Evolutionary conservation across 2,888 invertebrate genomes (phyloP).

Genomic region (Hydropsyche betteni): DNA sequence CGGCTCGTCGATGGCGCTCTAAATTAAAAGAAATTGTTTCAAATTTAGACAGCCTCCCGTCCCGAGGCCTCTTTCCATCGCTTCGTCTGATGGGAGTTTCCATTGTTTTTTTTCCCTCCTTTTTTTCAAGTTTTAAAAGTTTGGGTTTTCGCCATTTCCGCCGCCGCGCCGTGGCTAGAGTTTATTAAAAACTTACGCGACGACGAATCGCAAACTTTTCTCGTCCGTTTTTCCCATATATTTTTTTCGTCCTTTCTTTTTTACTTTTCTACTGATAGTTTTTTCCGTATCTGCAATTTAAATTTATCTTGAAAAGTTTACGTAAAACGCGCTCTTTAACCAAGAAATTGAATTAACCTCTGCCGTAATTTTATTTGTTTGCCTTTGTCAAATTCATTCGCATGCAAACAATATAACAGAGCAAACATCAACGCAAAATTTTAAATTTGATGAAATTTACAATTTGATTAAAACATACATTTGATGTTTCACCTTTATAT

Average conservation of each 20-base stretch:
- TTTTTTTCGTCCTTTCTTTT: conserved; percentile 17
- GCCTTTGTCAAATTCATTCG: too few species aligned
- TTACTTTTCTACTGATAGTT: conserved; percentile 18
- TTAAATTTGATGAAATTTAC: too few species aligned
- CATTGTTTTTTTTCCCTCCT: not conserved
- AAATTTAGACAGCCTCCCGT: not conserved
- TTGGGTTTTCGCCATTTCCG: not conserved
- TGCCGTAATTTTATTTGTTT: too few species aligned
- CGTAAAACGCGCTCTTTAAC: too few species aligned
- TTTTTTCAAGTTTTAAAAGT: conserved; percentile 1
- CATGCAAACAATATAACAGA: too few species aligned
- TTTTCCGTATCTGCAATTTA: conserved; percentile 23
- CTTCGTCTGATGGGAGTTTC: not conserved
- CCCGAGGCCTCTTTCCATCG: not conserved
- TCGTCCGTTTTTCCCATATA: conserved; percentile 1
- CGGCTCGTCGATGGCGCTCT: too few species aligned
- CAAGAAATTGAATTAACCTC: too few species aligned
- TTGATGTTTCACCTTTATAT: too few species aligned
- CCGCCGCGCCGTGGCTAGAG: not conserved
- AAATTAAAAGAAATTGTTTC: conserved; percentile 18
- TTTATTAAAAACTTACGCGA: conserved; percentile 29
- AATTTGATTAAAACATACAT: too few species aligned
- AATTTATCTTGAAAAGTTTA: conserved; percentile 22
- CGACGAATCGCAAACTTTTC: conserved; percentile 19
- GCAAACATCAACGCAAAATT: too few species aligned